phyloP scores from a whole-genome alignment of 23 tunicate species.

The Styela clava region DNA sequence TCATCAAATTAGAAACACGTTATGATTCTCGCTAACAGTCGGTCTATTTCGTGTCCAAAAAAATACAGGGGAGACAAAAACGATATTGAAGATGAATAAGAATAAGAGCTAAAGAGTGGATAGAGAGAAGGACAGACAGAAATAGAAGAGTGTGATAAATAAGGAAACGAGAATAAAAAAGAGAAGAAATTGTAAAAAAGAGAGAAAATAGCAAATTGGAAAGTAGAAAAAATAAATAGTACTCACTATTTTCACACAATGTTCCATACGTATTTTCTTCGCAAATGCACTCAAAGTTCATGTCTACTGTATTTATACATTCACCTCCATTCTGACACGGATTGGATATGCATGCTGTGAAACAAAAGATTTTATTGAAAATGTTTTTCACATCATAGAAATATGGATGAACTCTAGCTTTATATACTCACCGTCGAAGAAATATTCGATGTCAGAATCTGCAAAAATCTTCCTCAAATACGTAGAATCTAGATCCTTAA shows the following conservation, averaged over 20 bases:
- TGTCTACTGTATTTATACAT: conserved; percentile 31
- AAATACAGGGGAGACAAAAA: too few species aligned
- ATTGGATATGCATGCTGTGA: conserved; percentile 29
- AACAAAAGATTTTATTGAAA: neutral
- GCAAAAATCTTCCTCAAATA: too few species aligned
- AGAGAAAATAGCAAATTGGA: neutral
- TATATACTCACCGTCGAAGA: too few species aligned
- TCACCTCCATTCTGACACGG: conserved; percentile 67
- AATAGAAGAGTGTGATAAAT: neutral
- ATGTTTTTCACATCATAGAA: too few species aligned
- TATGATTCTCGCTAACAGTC: too few species aligned
- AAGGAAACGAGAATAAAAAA: neutral
- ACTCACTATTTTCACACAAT: conserved; percentile 61
- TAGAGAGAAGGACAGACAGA: neutral
- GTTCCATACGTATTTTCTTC: conserved; percentile 41
- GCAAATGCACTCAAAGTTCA: conserved; percentile 45
- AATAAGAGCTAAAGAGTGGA: too few species aligned
- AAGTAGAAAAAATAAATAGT: neutral
- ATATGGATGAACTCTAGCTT: too few species aligned
- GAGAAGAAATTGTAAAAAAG: neutral
- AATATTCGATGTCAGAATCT: too few species aligned
- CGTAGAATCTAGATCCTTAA: too few species aligned
- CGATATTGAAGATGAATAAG: too few species aligned
- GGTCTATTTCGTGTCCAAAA: too few species aligned
- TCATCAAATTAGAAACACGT: too few species aligned